Conservation (phyloP, 2,888 invertebrate genomes). For the Harpalus rufipes region DNA sequence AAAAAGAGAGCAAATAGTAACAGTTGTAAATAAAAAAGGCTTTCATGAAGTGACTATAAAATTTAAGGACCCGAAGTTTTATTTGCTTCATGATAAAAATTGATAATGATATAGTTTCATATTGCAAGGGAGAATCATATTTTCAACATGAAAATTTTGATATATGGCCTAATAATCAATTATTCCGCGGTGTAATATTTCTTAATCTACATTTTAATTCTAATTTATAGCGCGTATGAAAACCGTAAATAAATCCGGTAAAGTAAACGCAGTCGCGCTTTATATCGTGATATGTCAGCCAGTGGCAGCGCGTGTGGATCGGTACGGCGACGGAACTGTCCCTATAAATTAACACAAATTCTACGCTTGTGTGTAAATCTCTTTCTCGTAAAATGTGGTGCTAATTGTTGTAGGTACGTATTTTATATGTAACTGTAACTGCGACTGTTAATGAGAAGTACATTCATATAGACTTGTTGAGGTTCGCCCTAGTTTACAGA, state of each 20-base stretch:
- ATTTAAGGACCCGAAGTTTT: too few relatives aligned
- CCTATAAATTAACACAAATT: constrained; percentile 24
- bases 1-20: too few relatives aligned
- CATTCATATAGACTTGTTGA: constrained; percentile 32
- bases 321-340: constrained; percentile 14
- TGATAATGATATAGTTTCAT: background rate
- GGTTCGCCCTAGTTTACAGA: constrained; percentile 17
- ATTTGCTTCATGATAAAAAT: too few relatives aligned
- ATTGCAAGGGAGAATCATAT: background rate
- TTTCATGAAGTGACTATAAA: too few relatives aligned
- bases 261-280: constrained; percentile 9
- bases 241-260: constrained; percentile 33
- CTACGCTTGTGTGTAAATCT: background rate
- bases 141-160: background rate
- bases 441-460: constrained; percentile 23
- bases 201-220: constrained; percentile 14
- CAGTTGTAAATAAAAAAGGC: too few relatives aligned
- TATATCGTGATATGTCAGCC: constrained; percentile 12
- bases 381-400: constrained; percentile 10
- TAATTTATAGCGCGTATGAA: background rate
- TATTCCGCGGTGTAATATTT: constrained; percentile 18
- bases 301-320: constrained; percentile 32
- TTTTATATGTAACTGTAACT: constrained; percentile 32
- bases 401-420: constrained; percentile 35
- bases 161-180: background rate